A percentile compares a stretch with the other conserved stretches of the same genome.
These are phyloP conservation scores for Centropristis striata DNA, from an alignment of 2,113 vertebrate species.

Conservation along the genomic window DNA sequence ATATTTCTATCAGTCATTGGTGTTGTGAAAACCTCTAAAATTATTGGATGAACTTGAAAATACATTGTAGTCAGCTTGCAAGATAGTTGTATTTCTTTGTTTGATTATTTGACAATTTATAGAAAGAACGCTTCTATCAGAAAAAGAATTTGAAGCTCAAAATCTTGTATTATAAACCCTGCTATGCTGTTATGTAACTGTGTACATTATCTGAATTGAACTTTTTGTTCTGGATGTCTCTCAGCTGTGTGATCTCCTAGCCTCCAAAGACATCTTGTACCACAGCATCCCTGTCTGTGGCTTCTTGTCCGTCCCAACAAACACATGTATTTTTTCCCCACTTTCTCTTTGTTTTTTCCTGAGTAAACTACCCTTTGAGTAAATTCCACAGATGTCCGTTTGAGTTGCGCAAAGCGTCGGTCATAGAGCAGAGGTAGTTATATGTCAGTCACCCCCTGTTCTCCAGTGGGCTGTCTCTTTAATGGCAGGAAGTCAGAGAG, in stretches of 20 bases:
- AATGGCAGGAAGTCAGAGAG: slow-evolving; percentile 82
- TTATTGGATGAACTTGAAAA: background rate
- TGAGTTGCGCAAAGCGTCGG: slow-evolving; percentile 52
- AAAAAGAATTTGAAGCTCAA: too few species aligned
- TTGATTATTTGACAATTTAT: background rate
- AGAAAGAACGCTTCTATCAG: slow-evolving; percentile 5
- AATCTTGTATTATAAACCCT: background rate
- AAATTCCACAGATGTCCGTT: slow-evolving; percentile 74
- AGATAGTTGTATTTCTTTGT: background rate
- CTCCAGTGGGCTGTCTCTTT: slow-evolving; percentile 79
- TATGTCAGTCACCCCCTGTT: slow-evolving; percentile 74
- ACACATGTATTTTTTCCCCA: background rate
- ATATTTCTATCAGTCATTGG: background rate
- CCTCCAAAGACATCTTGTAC: background rate
- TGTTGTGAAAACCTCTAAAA: background rate
- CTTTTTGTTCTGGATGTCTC: slow-evolving; percentile 38
- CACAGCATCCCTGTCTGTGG: background rate
- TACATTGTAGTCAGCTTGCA: background rate
- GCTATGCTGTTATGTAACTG: slow-evolving; percentile 48
- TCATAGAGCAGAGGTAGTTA: slow-evolving; percentile 65
- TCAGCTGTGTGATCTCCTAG: slow-evolving; percentile 36
- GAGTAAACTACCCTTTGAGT: slow-evolving; percentile 34
- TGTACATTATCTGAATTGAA: slow-evolving; percentile 34
- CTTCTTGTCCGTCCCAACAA: background rate
- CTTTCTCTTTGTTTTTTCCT: slow-evolving; percentile 28